phyloP scores from a whole-genome alignment of 2,113 vertebrate genomes.

The Oxyura jamaicensis region DNA sequence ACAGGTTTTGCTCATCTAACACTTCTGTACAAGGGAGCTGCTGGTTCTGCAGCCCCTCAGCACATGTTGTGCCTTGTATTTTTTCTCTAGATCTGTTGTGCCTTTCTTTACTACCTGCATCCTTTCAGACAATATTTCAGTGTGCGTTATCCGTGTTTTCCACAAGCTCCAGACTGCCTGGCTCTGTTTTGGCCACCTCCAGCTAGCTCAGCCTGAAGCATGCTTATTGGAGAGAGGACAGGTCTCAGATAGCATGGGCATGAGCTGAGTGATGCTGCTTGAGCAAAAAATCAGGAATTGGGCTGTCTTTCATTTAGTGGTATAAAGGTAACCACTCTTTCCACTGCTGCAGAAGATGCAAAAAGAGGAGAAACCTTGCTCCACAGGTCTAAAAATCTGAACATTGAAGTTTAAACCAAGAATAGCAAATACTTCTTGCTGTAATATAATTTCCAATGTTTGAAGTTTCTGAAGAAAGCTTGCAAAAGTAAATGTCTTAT shows the following conservation, averaged over 20 bases:
- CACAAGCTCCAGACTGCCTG: neutral
- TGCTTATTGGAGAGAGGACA: neutral
- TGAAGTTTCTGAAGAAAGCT: neutral
- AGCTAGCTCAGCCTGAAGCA: neutral
- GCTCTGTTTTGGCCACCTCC: neutral
- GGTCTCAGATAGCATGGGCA: neutral
- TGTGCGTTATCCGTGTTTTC: neutral
- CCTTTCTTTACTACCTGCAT: neutral
- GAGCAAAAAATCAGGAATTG: neutral
- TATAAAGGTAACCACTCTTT: neutral
- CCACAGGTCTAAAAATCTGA: neutral
- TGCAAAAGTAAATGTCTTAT: neutral
- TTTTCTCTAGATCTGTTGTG: neutral
- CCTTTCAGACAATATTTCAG: neutral
- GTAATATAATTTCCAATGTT: neutral
- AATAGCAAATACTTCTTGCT: neutral
- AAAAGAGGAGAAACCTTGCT: neutral
- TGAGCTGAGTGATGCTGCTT: neutral
- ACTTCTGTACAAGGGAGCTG: neutral
- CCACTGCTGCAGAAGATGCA: neutral
- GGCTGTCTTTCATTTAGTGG: neutral
- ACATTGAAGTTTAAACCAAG: neutral
- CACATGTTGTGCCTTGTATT: rapidly evolving
- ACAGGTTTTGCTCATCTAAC: neutral
- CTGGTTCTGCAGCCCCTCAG: neutral